Percentiles rank a stretch among this genome's conserved stretches.
These are phyloP conservation scores for Mustela nigripes DNA, from an alignment of 2,113 vertebrate species.

Conservation along the genomic window DNA sequence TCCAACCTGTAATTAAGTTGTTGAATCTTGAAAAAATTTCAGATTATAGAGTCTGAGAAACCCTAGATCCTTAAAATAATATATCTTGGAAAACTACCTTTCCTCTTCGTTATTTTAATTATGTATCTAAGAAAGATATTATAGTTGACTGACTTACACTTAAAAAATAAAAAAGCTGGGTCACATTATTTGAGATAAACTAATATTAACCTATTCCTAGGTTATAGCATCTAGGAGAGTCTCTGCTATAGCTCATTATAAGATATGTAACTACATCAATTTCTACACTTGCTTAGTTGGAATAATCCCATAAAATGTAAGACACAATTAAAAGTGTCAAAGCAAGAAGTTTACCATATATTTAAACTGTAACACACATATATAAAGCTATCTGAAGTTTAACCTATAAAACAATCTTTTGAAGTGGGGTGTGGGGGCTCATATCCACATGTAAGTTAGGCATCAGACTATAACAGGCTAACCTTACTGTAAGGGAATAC, in stretches of 20 bases:
- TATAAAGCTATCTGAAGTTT: neutral
- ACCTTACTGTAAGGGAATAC: neutral
- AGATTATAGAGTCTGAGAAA: neutral
- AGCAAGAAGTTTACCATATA: neutral
- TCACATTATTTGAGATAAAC: neutral
- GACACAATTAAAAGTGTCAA: neutral
- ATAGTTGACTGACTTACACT: slow-evolving; percentile 17
- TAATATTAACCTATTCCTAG: neutral
- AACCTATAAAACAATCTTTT: neutral
- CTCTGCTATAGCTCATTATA: neutral
- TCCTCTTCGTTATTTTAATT: slow-evolving; percentile 53
- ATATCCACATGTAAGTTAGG: neutral
- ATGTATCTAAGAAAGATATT: slow-evolving; percentile 2
- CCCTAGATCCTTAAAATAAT: neutral
- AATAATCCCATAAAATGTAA: neutral
- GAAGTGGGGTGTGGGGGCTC: neutral
- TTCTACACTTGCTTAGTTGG: neutral
- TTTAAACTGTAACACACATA: neutral
- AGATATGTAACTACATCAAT: neutral
- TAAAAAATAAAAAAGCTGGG: neutral
- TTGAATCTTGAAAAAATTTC: slow-evolving; percentile 55
- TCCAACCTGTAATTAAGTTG: neutral
- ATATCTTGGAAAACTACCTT: neutral
- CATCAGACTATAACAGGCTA: neutral
- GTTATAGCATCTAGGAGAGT: neutral